Evolutionary conservation across 1,140 invertebrate species (phyloP), one percentile per base, ranked within the genome.

Genomic region (Littorina saxatilis): DNA sequence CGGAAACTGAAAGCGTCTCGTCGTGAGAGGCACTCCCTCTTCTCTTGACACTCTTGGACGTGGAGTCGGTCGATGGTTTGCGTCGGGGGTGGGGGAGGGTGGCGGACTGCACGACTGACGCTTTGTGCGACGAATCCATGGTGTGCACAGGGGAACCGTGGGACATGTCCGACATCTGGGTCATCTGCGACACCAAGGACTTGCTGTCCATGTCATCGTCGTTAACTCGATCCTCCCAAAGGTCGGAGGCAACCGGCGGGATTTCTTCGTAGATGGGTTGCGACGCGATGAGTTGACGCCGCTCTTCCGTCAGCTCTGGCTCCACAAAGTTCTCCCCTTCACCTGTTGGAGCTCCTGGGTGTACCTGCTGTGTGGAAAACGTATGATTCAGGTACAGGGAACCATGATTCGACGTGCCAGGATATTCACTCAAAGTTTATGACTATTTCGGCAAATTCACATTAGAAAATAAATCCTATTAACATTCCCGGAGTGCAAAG

Each of bases 211-310:
- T 1, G 43, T 52, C 70, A 0, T 52, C 70, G 15, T 37, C 27
- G 17, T 11, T 52, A 23, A 73, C n/a, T 20, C 7, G 7, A 27
- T 35, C 37, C 23, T 68, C 9, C 29, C 37, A 35, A 5, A 27
- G 13, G 35, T 35, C 50, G 3, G 39, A 32, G 4, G 50, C 29
- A 37, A 43, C 63, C n/a, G 58, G 88, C 7, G 82, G 80, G 15
- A 91, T 91, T 81, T 91, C 90, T 76, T 91, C 90, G 80, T 91
- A 91, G 72, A 91, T 91, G 23, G 90, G 90, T 70, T 91, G 90
- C 0, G 87, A 86, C 0, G 90, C 89, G 35, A 91, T 73, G 20
- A 91, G 52, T 20, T 76, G 63, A 32, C 84, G 70, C 68, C 89
- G 84, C 63, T 88, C 85, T 70, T 89, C 86, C 40, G 75, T 78